phyloP scores from a whole-genome alignment of 1,140 invertebrate genomes.

The Drosophila rhopaloa region DNA sequence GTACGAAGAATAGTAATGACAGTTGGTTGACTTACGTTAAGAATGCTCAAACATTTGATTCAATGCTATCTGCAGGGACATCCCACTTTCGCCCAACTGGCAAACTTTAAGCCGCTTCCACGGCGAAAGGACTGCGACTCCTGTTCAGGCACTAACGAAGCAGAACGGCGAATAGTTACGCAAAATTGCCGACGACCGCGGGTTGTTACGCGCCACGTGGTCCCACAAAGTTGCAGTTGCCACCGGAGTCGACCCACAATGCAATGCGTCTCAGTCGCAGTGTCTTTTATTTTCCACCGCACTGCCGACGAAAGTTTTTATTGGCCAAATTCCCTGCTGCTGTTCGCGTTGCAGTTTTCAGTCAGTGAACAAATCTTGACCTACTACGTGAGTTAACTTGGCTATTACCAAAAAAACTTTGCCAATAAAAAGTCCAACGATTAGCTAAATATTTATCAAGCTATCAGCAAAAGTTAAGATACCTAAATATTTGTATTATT shows the following conservation, averaged over 20 bases:
- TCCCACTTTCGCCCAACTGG: conserved; percentile 38
- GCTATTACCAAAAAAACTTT: conserved; percentile 56
- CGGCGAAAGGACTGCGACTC: conserved; percentile 13
- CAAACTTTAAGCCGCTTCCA: conserved; percentile 56
- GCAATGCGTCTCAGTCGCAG: conserved; percentile 1
- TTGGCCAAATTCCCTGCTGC: conserved; percentile 57
- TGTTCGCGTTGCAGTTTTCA: conserved; percentile 5
- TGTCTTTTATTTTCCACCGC: conserved; percentile 1
- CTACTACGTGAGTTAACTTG: conserved; percentile 35
- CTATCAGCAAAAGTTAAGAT: neutral
- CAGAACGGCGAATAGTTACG: conserved; percentile 72
- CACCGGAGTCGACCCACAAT: conserved; percentile 20
- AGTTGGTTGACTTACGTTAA: too few species aligned
- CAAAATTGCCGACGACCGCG: conserved; percentile 74
- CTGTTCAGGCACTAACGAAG: conserved; percentile 57
- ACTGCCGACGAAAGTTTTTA: conserved; percentile 64
- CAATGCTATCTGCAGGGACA: conserved; percentile 61
- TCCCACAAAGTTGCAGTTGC: conserved; percentile 53
- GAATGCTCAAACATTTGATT: conserved; percentile 49
- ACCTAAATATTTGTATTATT: too few species aligned
- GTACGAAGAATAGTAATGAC: too few species aligned
- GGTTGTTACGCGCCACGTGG: conserved; percentile 75
- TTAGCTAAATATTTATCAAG: neutral
- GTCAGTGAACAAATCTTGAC: conserved; percentile 23
- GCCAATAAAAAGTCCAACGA: conserved; percentile 54